phyloP scores from a whole-genome alignment of 2,113 vertebrate genomes.

The Macrotis lagotis region DNA sequence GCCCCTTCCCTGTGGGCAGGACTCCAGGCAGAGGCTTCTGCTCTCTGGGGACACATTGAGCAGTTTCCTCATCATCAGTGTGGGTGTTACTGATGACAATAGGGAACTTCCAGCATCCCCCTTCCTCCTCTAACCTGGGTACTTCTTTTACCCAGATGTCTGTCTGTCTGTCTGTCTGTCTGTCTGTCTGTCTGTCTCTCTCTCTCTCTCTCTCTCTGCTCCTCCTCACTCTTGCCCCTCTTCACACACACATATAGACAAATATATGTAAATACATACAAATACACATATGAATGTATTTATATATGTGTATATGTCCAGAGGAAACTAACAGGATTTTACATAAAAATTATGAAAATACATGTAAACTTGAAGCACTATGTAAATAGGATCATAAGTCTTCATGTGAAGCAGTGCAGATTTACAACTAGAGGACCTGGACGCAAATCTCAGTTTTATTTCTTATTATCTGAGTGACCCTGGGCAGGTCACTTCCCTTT shows the following conservation, averaged over 20 bases:
- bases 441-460: not conserved
- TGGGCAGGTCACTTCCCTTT: not conserved
- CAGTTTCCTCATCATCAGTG: not conserved
- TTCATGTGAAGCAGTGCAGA: not conserved
- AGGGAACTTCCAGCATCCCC: not conserved
- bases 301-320: not conserved
- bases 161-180: too few relatives aligned
- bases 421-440: not conserved
- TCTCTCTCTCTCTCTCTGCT: not conserved
- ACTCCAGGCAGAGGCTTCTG: not conserved
- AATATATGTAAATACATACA: too few relatives aligned
- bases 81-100: fast-evolving
- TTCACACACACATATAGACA: too few relatives aligned
- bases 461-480: not conserved
- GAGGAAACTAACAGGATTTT: not conserved
- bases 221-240: too few relatives aligned
- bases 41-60: not conserved
- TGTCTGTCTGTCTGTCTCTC: too few relatives aligned
- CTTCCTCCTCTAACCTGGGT: not conserved
- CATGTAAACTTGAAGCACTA: not conserved
- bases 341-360: not conserved
- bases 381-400: not conserved
- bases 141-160: not conserved
- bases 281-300: not conserved
- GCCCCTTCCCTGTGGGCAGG: not conserved